These are phyloP conservation scores for Sebastes minor DNA, from an alignment of 2,797 vertebrate species.

Conservation along the genomic window DNA sequence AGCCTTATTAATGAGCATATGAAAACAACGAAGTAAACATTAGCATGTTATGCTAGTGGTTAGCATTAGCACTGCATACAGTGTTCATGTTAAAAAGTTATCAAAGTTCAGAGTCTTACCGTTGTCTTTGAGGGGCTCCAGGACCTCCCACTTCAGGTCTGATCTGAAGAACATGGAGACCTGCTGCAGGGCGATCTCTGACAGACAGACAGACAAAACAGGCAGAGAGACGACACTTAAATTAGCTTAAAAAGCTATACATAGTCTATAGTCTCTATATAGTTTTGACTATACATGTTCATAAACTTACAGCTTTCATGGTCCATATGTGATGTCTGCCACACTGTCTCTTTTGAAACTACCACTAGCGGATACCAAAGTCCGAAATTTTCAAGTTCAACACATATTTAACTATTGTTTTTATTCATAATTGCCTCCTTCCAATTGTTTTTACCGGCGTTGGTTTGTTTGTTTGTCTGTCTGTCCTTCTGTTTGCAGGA, in stretches of 20 bases:
- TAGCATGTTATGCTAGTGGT: neutral
- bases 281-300: neutral
- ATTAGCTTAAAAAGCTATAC: neutral
- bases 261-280: neutral
- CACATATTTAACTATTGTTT: neutral
- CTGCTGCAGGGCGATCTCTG: slow-evolving; percentile 97
- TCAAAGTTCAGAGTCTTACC: slow-evolving; percentile 80
- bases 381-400: neutral
- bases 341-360: neutral
- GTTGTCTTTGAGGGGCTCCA: slow-evolving; percentile 94
- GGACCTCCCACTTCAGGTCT: slow-evolving; percentile 95
- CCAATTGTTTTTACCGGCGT: too few species aligned
- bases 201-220: slow-evolving; percentile 6
- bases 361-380: neutral
- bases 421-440: neutral
- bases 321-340: neutral
- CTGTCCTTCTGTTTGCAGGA: too few species aligned
- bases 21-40: neutral
- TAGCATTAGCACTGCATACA: neutral
- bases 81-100: neutral
- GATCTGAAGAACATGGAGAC: slow-evolving; percentile 99
- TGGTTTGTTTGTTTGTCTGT: too few species aligned
- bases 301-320: neutral
- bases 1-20: neutral
- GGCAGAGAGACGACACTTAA: neutral